A percentile compares a stretch with the other conserved stretches of the same genome.
Conservation (phyloP, 2,888 invertebrate species). For the Mechanitis mazaeus region DNA sequence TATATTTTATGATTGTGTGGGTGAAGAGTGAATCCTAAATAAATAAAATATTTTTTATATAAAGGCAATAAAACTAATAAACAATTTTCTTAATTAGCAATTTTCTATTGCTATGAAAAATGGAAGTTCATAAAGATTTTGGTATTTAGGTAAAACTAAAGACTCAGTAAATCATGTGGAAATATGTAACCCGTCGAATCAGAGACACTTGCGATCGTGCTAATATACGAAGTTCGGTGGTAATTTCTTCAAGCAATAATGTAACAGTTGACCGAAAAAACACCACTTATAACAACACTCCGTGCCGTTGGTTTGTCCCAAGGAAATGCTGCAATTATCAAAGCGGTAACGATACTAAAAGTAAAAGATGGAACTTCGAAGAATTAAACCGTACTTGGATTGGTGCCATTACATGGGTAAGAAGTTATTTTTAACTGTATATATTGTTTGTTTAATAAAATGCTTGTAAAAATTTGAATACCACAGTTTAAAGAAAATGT, state of each 20-base stretch:
- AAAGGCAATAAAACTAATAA: no score
- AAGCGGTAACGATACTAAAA: constrained; percentile 52
- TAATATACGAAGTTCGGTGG: constrained; percentile 62
- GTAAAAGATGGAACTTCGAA: constrained; percentile 62
- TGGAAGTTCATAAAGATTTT: constrained; percentile 19
- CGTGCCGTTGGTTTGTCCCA: constrained; percentile 49
- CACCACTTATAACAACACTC: constrained; percentile 37
- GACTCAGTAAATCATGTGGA: constrained; percentile 62
- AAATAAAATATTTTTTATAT: no score
- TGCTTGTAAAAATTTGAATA: no score
- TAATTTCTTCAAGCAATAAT: constrained; percentile 45
- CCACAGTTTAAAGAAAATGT: no score
- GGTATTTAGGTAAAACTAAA: background rate
- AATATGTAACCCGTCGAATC: constrained; percentile 71
- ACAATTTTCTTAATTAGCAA: no score
- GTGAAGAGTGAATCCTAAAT: no score
- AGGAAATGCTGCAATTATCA: constrained; percentile 46
- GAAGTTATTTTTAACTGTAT: constrained; percentile 14
- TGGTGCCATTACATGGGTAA: constrained; percentile 75
- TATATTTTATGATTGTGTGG: no score
- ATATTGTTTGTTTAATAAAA: background rate
- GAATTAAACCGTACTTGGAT: constrained; percentile 65
- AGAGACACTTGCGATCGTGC: constrained; percentile 70
- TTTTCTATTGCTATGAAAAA: constrained; percentile 14
- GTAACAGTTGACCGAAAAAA: constrained; percentile 45